Conservation (phyloP, 2,888 invertebrate species). For the Ligdia adustata region DNA sequence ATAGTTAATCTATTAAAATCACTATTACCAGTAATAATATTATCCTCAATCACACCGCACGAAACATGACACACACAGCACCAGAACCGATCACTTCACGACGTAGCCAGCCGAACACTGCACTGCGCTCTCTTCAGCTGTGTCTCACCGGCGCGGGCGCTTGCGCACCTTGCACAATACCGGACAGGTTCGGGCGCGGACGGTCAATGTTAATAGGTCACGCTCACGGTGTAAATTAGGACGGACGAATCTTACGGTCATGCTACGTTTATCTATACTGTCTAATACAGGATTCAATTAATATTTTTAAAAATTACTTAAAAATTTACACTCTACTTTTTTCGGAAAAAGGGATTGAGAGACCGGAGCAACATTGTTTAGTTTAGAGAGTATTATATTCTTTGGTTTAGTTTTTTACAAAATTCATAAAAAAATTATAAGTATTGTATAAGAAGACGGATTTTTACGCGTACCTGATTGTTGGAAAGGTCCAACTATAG, state of each 20-base stretch:
- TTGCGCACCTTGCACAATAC: slow-evolving; percentile 44
- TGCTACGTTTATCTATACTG: slow-evolving; percentile 16
- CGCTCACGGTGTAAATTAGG: slow-evolving; percentile 40
- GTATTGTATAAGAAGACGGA: no score
- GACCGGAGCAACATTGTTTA: no score
- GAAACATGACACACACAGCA: slow-evolving; percentile 26
- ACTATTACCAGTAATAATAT: slow-evolving; percentile 14
- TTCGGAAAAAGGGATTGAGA: no score
- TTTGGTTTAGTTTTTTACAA: no score
- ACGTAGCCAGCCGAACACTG: slow-evolving; percentile 38
- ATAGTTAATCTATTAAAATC: no score
- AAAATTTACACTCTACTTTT: no score
- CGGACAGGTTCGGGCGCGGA: slow-evolving; percentile 37
- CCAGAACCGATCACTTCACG: slow-evolving; percentile 40
- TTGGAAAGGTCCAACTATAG: no score
- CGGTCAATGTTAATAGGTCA: slow-evolving; percentile 61
- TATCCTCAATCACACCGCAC: slow-evolving; percentile 22
- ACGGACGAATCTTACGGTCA: slow-evolving; percentile 20
- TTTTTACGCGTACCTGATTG: no score
- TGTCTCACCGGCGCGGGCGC: slow-evolving; percentile 28
- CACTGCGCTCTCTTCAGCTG: neutral
- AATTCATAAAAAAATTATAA: no score
- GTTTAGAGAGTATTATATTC: no score
- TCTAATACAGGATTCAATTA: no score
- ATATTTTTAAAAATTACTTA: no score